phyloP scores from a whole-genome alignment of 2,888 invertebrate genomes.

The Mystacides longicornis region DNA sequence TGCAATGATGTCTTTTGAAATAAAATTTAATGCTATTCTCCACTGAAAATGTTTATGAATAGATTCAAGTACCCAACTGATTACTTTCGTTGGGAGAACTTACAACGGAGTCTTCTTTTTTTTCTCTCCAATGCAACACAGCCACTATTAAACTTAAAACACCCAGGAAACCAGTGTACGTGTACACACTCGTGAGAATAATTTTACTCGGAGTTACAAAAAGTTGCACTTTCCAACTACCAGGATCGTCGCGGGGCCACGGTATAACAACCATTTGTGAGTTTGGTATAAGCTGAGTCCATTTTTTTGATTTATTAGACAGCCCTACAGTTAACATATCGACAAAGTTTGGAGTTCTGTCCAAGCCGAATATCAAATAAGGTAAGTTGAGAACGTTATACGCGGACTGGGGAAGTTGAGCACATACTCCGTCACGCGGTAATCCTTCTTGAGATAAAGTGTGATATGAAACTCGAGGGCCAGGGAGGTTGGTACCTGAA shows the following conservation, averaged over 20 bases:
- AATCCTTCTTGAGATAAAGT: conserved; percentile 86
- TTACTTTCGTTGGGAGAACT: too few relatives aligned
- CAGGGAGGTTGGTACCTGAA: conserved; percentile 77
- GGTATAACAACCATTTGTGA: conserved; percentile 96
- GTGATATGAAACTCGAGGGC: conserved; percentile 78
- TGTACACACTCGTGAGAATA: conserved; percentile 85
- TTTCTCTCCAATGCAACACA: conserved; percentile 85
- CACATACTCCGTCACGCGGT: conserved; percentile 70
- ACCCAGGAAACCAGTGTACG: conserved; percentile 77
- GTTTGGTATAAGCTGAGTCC: conserved; percentile 94
- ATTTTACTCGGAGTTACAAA: conserved; percentile 93
- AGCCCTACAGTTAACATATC: conserved; percentile 79
- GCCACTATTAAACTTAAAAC: conserved; percentile 79
- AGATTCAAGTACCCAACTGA: too few relatives aligned
- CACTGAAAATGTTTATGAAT: too few relatives aligned
- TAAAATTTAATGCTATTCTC: too few relatives aligned
- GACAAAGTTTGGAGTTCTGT: conserved; percentile 95
- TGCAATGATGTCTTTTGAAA: too few relatives aligned
- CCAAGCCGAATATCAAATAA: conserved; percentile 94
- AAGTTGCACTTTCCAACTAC: conserved; percentile 81
- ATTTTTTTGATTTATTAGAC: conserved; percentile 61
- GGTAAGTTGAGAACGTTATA: conserved; percentile 91
- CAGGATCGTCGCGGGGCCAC: conserved; percentile 66
- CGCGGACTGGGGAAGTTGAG: conserved; percentile 87
- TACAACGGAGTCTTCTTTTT: conserved; percentile 72